Evolutionary conservation across 2,888 invertebrate genomes (phyloP), one percentile per base, ranked within the genome.

Genomic region (Seladonia tumulorum): DNA sequence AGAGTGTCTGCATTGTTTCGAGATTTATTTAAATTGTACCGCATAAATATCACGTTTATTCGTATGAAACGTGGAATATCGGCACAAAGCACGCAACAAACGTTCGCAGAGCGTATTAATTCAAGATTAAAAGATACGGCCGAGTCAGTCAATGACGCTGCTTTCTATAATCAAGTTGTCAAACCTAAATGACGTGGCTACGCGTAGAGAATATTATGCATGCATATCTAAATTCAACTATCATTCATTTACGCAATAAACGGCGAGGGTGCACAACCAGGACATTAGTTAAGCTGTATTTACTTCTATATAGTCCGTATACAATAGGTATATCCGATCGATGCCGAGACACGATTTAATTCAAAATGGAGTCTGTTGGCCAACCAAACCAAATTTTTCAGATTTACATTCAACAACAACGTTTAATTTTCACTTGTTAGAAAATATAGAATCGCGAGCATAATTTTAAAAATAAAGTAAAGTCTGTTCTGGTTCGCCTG

Each of bases 101-200:
- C 18, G 7, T 29, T 35, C 29, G 8, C 66, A 29, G 66, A 18
- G 8, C 18, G 18, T 35, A 29, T 35, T 39, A 35, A 68, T 68
- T 29, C 63, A 68, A 68, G 35, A 68, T 39, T 35, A 35, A 35
- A 22, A 68, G 35, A 68, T 63, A 63, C 29, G 29, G 29, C 2
- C 29, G 18, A 16, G 35, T 18, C 35, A 39, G 35, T 35, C 35
- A 39, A 39, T 39, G 66, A 22, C 66, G 10, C 8, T 22, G 66
- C 66, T 22, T 68, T 39, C 66, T 68, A 39, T 68, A 68, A 68
- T 68, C 66, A 22, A 35, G 22, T 68, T 68, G 66, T 68, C 66
- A 68, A 22, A 42, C 14, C 22, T 12, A 72, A 47, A 72, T 8
- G 22, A 45, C 25, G 45, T n/a, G 71, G 25, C 25, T 16, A 45